These are phyloP conservation scores for Dasyurus viverrinus DNA, from an alignment of 2,113 vertebrate species.

Conservation along the genomic window DNA sequence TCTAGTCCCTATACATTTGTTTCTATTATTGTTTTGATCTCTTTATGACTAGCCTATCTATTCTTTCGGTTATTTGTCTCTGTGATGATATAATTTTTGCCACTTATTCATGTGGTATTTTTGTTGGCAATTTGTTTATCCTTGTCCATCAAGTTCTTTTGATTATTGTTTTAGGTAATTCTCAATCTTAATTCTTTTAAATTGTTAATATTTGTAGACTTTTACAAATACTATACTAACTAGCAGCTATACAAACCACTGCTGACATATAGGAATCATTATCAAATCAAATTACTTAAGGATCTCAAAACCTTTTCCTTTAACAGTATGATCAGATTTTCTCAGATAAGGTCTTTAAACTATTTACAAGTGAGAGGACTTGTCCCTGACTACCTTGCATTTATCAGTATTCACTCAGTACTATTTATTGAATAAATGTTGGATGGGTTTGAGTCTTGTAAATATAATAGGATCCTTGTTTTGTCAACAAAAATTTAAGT, in stretches of 20 bases:
- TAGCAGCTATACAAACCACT: too few species aligned
- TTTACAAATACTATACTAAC: too few species aligned
- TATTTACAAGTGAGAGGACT: neutral
- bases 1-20: neutral
- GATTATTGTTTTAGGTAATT: too few species aligned
- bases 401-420: neutral
- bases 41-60: too few species aligned
- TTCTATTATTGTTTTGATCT: neutral
- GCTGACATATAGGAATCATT: too few species aligned
- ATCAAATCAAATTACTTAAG: too few species aligned
- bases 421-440: neutral
- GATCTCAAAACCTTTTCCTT: too few species aligned
- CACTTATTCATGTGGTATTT: neutral
- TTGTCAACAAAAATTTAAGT: constrained; percentile 31
- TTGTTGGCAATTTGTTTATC: neutral
- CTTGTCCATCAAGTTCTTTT: too few species aligned
- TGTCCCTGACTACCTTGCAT: neutral
- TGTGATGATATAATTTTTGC: neutral
- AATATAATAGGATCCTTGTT: neutral
- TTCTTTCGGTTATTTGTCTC: neutral
- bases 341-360: too few species aligned
- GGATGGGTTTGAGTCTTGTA: neutral
- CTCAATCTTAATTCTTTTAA: too few species aligned
- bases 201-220: too few species aligned
- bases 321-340: too few species aligned